Evolutionary conservation across 1,140 invertebrate genomes (phyloP), one percentile per base, ranked within the genome.

Genomic region (Pogonomyrmex barbatus): DNA sequence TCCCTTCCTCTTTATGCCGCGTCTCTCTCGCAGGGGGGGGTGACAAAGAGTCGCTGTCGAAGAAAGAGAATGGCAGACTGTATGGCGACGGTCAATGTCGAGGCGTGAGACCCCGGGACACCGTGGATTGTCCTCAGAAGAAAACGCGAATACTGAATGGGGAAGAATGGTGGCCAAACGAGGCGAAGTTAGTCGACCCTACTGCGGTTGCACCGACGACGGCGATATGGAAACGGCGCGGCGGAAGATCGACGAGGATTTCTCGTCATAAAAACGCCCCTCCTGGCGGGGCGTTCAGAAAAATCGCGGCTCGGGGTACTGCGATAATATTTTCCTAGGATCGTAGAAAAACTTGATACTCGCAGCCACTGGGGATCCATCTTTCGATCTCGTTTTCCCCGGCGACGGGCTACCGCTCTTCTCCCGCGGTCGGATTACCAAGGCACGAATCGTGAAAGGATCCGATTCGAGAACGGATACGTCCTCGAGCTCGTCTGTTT

Each of bases 21-120:
- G 77, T 90, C 81, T 89, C 77, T 89, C 60, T 62, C 56, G 65
- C 24, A 65, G 76, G 68, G 70, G 68, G 70, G 54, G 76, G 82
- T 87, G 87, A 91, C 89, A 90, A 91, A 88, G 87, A 86, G 65
- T 88, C 87, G 87, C 89, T 91, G 89, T 91, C 89, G 87, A 91
- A 91, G 75, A 77, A 90, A 88, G 87, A 91, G 89, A 91, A 90
- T 84, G 89, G 77, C 78, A 45, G 65, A 47, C 42, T 90, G 89
- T 88, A 91, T 90, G 87, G 89, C 62, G 54, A 52, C 84, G 84
- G 89, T 90, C 83, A 91, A 90, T 91, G 89, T 73, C 84, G 89
- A 91, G 87, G 89, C 89, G 89, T 91, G 89, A 91, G 89, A 91
- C 78, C 83, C 78, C 78, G n/a, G 87, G 87, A 88, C 42, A 83